phyloP scores from a whole-genome alignment of 2,113 vertebrate genomes.

The Callaeas wilsoni region DNA sequence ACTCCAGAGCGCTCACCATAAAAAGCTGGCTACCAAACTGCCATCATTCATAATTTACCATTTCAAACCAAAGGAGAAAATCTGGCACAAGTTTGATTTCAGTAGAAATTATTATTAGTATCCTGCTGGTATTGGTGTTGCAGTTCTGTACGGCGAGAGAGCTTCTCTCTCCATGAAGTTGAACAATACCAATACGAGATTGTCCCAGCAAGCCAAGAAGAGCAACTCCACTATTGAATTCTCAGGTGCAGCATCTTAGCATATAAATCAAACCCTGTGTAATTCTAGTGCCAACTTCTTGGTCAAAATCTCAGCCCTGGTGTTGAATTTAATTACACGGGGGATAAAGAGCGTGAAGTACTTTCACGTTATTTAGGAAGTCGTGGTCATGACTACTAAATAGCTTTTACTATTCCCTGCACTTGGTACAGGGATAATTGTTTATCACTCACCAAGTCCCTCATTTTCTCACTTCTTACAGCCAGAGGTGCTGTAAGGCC shows the following conservation, averaged over 20 bases:
- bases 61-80: neutral
- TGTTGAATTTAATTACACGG: neutral
- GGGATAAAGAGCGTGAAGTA: neutral
- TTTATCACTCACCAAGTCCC: neutral
- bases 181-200: neutral
- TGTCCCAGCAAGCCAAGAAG: neutral
- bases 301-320: neutral
- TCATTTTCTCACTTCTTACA: neutral
- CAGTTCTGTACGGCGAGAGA: neutral
- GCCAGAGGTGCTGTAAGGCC: neutral
- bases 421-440: neutral
- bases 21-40: neutral
- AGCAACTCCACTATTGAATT: neutral
- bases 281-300: neutral
- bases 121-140: neutral
- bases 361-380: neutral
- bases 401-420: neutral
- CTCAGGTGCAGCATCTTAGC: neutral
- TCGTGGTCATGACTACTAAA: neutral
- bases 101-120: neutral
- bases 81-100: neutral
- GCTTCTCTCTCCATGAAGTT: neutral
- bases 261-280: neutral
- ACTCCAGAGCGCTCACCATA: neutral
- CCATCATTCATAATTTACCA: neutral